Conservation (phyloP, 2,113 vertebrate species). For the Serilophus lunatus region DNA sequence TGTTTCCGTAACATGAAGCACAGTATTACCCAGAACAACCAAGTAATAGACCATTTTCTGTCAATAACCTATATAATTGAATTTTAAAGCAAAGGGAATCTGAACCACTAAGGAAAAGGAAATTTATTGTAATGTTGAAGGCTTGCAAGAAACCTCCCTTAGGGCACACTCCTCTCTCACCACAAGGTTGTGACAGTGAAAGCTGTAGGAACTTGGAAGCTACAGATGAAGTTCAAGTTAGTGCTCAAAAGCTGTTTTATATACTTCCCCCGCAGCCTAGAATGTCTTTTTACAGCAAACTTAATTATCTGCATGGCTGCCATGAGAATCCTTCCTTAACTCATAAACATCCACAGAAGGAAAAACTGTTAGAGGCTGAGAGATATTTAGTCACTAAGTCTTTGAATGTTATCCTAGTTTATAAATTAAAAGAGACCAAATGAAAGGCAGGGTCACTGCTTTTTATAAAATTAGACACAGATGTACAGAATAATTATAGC, state of each 20-base stretch:
- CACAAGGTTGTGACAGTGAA: neutral
- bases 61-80: neutral
- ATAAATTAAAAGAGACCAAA: neutral
- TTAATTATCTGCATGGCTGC: neutral
- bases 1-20: rapidly evolving
- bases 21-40: neutral
- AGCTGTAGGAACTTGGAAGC: neutral
- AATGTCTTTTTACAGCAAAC: neutral
- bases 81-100: neutral
- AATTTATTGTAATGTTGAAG: neutral
- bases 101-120: neutral
- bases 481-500: neutral
- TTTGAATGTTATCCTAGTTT: neutral
- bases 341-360: neutral
- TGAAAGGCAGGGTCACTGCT: neutral
- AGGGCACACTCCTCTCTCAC: neutral
- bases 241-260: neutral
- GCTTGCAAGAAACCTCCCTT: neutral
- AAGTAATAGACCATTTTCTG: neutral
- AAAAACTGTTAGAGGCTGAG: neutral
- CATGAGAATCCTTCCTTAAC: neutral
- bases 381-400: neutral
- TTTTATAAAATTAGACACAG: neutral
- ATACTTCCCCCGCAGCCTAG: neutral
- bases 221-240: neutral